Evolutionary conservation across 1,140 invertebrate species (phyloP), one percentile per base, ranked within the genome.

Genomic region (Drosophila subpulchrella): DNA sequence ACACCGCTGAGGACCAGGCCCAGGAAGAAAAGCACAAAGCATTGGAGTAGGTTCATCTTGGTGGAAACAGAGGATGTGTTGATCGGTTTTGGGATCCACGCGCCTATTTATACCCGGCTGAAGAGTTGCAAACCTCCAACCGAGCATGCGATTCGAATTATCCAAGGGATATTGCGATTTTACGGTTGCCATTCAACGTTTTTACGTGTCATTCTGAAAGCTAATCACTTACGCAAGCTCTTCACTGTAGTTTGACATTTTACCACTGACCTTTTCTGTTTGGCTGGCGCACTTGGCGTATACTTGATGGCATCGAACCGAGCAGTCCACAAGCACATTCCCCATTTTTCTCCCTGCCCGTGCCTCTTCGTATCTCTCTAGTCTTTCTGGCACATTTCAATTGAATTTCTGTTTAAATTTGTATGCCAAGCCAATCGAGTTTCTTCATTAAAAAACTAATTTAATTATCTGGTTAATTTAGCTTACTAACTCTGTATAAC

Each of bases 381-480:
- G 24, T 20, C 46, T 41, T 50, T 24, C 24, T 41, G 36, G 13
- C 34, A 36, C 27, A 53, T 61, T 68, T 53, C 60, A 68, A 68
- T 61, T 68, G 53, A 11, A 68, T 44, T 61, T 68, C 27, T 53
- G 34, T 61, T 68, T 68, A 38, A 38, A 61, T 53, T 68, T 61
- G 57, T 42, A 42, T 51, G 55, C 20, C 47, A 46, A 51, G 47
- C 48, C n/a, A 60, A 39, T 59, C 13, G 38, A 60, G 47, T 58
- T 60, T 60, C 47, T 24, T 46, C 11, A 46, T 24, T 12, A 10
- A 6, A 4, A 46, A 12, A 5, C 11, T 46, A 24, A 46, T 46
- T 46, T 13, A 46, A 24, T 46, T 24, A 13, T 24, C 11, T 5
- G 2, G 24, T 11, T 24, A 24, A 46, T 46, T 46, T 12, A 17